Conservation (phyloP, 2,113 vertebrate genomes). For the Alethe castanea region DNA sequence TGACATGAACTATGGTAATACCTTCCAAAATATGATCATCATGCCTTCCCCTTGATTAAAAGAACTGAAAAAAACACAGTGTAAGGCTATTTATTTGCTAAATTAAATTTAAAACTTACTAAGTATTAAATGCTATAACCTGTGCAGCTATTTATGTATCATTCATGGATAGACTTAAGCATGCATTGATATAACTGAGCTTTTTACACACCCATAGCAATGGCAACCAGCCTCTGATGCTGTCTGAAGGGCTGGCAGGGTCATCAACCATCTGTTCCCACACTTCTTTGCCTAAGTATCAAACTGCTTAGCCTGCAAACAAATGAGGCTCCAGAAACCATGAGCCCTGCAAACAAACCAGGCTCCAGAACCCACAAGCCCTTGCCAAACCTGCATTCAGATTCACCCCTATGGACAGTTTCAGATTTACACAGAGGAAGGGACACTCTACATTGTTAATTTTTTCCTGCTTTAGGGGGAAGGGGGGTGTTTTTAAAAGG, state of each 20-base stretch:
- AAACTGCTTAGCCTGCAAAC: not conserved
- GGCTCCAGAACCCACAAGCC: rapidly evolving
- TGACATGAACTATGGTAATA: not conserved
- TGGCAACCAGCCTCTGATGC: not conserved
- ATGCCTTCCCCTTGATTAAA: not conserved
- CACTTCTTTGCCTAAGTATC: not conserved
- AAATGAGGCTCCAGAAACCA: not conserved
- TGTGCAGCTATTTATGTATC: not conserved
- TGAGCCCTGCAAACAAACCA: not conserved
- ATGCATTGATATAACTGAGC: not conserved
- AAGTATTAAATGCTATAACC: not conserved
- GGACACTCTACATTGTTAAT: not conserved
- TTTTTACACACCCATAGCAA: not conserved
- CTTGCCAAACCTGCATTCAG: not conserved
- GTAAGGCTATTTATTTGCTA: not conserved
- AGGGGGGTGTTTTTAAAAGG: not conserved
- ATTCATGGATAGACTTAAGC: not conserved
- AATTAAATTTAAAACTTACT: not conserved
- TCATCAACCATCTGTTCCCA: not conserved
- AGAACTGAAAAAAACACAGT: not conserved
- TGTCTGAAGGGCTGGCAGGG: not conserved
- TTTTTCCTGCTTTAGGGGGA: not conserved
- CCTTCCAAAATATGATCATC: not conserved
- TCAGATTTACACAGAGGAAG: not conserved
- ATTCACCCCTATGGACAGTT: not conserved